A percentile compares a stretch with the other conserved stretches of the same genome.
Evolutionary conservation across 1,140 invertebrate species (phyloP).

Genomic region (Sminthurinus signatus): DNA sequence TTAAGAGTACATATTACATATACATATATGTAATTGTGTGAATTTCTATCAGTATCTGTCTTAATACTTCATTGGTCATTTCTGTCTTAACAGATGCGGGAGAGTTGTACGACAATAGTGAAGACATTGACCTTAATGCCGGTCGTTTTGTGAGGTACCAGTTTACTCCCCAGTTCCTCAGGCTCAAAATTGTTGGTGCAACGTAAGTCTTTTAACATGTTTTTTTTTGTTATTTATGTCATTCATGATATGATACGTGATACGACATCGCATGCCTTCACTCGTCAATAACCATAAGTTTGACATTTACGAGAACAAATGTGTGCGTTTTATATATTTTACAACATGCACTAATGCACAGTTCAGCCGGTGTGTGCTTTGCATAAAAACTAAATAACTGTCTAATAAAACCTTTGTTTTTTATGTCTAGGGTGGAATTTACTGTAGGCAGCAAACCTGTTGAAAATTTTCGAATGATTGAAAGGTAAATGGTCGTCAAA

Average conservation of each 20-base stretch:
- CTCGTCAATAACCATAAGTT: too few species aligned
- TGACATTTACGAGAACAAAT: too few species aligned
- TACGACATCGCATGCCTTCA: too few species aligned
- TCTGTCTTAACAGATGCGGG: conserved; percentile 10
- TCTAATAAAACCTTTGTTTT: too few species aligned
- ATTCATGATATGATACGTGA: not conserved
- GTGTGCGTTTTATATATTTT: not conserved
- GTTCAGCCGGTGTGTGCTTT: too few species aligned
- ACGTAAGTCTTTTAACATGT: conserved; percentile 61
- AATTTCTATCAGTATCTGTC: too few species aligned
- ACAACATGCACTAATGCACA: not conserved
- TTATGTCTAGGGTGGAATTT: conserved; percentile 79
- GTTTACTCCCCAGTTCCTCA: conserved; percentile 93
- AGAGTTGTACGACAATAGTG: conserved; percentile 48
- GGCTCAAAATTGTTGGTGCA: conserved; percentile 89
- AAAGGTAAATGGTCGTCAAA: too few species aligned
- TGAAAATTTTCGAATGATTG: conserved; percentile 97
- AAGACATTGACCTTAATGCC: conserved; percentile 76
- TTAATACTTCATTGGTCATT: too few species aligned
- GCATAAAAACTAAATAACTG: too few species aligned
- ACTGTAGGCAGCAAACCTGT: conserved; percentile 85
- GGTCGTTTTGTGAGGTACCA: conserved; percentile 78
- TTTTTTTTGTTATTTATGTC: conserved; percentile 14
- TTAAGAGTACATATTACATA: too few species aligned
- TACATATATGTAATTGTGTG: too few species aligned